A percentile compares a stretch with the other conserved stretches of the same genome.
Conservation (phyloP, 1,140 invertebrate species). For the Drosophila hydei region DNA sequence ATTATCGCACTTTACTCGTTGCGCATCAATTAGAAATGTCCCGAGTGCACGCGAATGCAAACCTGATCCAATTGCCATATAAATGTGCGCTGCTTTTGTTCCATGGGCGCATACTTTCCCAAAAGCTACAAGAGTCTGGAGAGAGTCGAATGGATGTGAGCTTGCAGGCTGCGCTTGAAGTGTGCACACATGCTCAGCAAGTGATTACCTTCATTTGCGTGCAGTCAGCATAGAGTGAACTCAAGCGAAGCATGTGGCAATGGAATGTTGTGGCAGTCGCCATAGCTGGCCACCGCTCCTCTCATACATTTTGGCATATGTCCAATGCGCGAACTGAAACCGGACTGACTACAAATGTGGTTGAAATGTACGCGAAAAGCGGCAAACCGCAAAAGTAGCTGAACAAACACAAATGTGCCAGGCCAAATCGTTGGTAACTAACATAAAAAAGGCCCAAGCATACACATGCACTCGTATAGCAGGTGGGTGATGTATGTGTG, state of each 20-base stretch:
- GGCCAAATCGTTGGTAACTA: slow-evolving; percentile 59
- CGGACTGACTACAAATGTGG: slow-evolving; percentile 76
- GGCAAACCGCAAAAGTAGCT: slow-evolving; percentile 80
- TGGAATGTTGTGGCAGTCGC: slow-evolving; percentile 15
- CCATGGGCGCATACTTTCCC: too few relatives aligned
- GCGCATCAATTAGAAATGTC: slow-evolving; percentile 55
- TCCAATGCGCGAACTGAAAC: slow-evolving; percentile 62
- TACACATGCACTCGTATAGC: slow-evolving; percentile 12
- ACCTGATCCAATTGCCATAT: too few relatives aligned
- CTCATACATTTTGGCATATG: slow-evolving; percentile 56
- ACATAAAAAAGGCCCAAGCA: slow-evolving; percentile 39
- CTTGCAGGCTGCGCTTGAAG: not conserved
- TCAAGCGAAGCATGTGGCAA: slow-evolving; percentile 41
- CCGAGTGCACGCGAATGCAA: slow-evolving; percentile 1
- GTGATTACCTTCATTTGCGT: slow-evolving; percentile 52
- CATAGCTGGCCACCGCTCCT: not conserved
- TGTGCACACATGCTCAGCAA: slow-evolving; percentile 44
- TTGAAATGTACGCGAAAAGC: slow-evolving; percentile 79
- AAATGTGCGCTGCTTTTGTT: too few relatives aligned
- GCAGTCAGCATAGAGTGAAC: slow-evolving; percentile 30
- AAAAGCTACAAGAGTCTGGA: too few relatives aligned
- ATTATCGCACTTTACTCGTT: slow-evolving; percentile 63
- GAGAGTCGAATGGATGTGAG: not conserved
- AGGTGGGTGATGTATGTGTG: slow-evolving; percentile 13
- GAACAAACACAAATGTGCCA: slow-evolving; percentile 78